phyloP scores from a whole-genome alignment of 2,797 vertebrate species.

The Dicrostonyx torquatus region DNA sequence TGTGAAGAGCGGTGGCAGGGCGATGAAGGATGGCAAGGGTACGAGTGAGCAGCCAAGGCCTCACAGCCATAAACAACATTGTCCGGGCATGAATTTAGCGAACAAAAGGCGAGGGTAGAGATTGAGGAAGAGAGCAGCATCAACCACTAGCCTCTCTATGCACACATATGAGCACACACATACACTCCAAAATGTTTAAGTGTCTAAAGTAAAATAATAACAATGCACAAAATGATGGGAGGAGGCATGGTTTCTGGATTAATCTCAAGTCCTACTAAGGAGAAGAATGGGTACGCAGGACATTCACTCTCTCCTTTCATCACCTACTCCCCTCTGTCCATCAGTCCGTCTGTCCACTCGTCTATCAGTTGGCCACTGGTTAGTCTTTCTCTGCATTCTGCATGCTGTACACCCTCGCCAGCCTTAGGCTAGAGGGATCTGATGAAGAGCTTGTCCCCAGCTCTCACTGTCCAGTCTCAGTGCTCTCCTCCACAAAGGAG shows the following conservation, averaged over 20 bases:
- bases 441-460: neutral
- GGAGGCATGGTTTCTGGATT: neutral
- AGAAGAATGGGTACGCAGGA: neutral
- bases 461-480: no score
- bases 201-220: neutral
- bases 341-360: neutral
- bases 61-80: neutral
- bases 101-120: neutral
- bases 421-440: neutral
- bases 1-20: no score
- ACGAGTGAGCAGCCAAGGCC: neutral
- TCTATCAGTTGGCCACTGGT: neutral
- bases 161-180: neutral
- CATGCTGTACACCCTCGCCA: no score
- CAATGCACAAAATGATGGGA: neutral
- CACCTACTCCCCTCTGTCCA: neutral
- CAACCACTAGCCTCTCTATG: neutral
- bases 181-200: neutral
- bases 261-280: neutral
- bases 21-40: neutral
- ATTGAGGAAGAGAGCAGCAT: neutral
- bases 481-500: neutral
- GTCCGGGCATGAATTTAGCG: neutral
- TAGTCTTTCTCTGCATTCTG: neutral
- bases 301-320: neutral